Conservation (phyloP, 2,888 invertebrate species). For the Tipula lateralis region DNA sequence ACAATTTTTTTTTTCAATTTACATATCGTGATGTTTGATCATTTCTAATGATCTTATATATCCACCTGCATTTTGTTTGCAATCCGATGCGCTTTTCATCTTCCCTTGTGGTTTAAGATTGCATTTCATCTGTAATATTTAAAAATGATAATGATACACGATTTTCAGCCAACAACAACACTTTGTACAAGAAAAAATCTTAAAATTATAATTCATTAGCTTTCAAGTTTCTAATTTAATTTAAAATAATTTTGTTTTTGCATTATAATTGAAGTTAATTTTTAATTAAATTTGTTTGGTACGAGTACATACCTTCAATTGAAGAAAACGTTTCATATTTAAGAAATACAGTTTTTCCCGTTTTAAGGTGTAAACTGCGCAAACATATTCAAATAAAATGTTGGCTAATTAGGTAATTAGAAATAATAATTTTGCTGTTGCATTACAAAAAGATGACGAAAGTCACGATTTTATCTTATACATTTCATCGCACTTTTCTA, state of each 20-base stretch:
- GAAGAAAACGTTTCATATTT: not conserved
- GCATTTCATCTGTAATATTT: not conserved
- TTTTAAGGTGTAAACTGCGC: not conserved
- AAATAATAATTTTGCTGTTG: not conserved
- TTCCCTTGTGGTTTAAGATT: not conserved
- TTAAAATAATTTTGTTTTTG: not conserved
- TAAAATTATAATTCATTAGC: not conserved
- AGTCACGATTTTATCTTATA: not conserved
- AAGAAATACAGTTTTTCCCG: not conserved
- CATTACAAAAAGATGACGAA: not conserved
- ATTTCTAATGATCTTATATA: not conserved
- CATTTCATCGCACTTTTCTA: not conserved
- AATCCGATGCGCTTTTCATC: not conserved
- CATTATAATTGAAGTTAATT: not conserved
- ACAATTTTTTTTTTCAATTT: not conserved
- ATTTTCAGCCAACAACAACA: not conserved
- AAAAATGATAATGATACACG: conserved; percentile 9
- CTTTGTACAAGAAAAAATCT: not conserved
- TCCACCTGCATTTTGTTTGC: not conserved
- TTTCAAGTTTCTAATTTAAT: not conserved
- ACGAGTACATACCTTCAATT: not conserved
- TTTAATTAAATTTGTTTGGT: not conserved
- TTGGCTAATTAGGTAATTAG: not conserved
- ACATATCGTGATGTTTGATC: not conserved
- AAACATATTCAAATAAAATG: not conserved